A percentile compares a stretch with the other conserved stretches of the same genome.
phyloP scores from a whole-genome alignment of 1,140 invertebrate species.

The Sinella curviseta region DNA sequence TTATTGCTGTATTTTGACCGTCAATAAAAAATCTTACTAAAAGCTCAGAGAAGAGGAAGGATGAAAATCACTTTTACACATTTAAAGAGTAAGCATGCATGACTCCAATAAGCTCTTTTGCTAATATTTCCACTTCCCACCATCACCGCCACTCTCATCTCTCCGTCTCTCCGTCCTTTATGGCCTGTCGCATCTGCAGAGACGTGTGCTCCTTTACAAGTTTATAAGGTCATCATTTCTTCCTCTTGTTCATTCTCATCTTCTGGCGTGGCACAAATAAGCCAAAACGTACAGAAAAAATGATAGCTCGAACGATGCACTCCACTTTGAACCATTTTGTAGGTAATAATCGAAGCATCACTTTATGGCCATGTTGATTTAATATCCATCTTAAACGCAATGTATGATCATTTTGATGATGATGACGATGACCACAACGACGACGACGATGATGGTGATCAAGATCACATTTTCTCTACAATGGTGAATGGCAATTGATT shows the following conservation, averaged over 20 bases:
- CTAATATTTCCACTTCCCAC: background rate
- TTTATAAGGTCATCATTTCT: background rate
- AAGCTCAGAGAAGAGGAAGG: no score
- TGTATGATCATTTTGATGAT: no score
- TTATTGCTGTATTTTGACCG: background rate
- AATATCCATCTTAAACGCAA: slow-evolving; percentile 20
- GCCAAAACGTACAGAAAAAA: no score
- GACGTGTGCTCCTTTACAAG: slow-evolving; percentile 14
- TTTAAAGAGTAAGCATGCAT: no score
- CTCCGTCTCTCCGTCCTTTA: background rate
- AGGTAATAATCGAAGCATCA: background rate
- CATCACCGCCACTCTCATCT: background rate
- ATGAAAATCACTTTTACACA: no score
- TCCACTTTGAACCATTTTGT: background rate
- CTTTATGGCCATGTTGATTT: background rate
- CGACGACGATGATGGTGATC: background rate
- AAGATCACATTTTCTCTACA: no score
- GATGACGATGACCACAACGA: background rate
- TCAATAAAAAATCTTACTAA: background rate
- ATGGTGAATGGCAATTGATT: background rate
- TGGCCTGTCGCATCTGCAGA: slow-evolving; percentile 1
- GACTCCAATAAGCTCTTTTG: background rate
- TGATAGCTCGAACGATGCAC: no score
- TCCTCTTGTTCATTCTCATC: background rate
- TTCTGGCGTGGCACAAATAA: no score